Evolutionary conservation across 2,797 vertebrate species (phyloP).

Genomic region (Sebastiscus tertius): DNA sequence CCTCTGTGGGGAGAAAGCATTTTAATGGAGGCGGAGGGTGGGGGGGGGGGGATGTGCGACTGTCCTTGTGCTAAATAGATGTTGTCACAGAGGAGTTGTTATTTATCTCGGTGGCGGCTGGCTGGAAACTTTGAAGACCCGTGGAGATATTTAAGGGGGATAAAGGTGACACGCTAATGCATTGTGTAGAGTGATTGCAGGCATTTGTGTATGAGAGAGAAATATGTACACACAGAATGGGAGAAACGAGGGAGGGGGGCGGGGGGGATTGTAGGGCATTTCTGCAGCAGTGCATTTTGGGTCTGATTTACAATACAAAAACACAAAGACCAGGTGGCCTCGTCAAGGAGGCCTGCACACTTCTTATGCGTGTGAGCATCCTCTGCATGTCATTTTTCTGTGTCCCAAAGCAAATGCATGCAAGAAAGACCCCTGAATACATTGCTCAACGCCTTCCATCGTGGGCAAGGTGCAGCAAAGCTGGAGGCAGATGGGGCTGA

Average conservation of each 20-base stretch:
- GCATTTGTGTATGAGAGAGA: conserved; percentile 20
- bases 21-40: conserved; percentile 59
- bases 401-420: conserved; percentile 3
- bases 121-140: conserved; percentile 49
- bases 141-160: conserved; percentile 42
- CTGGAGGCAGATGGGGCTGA: conserved; percentile 49
- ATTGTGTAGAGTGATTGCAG: conserved; percentile 19
- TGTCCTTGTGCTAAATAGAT: conserved; percentile 68
- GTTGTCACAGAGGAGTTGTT: conserved; percentile 63
- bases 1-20: conserved; percentile 40
- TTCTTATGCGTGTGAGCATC: not conserved
- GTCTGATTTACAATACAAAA: conserved; percentile 33
- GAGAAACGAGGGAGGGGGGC: not conserved
- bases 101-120: conserved; percentile 41
- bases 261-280: not conserved
- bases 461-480: conserved; percentile 33
- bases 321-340: conserved; percentile 31
- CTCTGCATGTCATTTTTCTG: not conserved
- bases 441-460: conserved; percentile 15
- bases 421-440: conserved; percentile 4
- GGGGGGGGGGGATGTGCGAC: not conserved
- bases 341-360: not conserved
- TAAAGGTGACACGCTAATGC: conserved; percentile 26
- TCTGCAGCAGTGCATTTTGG: conserved; percentile 15
- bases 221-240: not conserved